These are phyloP conservation scores for pig (Sus scrofa) DNA, from an alignment of 2,113 vertebrate species.

Conservation along the genomic window T2T-Sscrofa CM000821.6:4125501-4126000, in stretches of 20 bases:
- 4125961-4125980: conserved; percentile 43
- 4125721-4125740: conserved; percentile 57
- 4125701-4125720: conserved; percentile 27
- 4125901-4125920: conserved; percentile 48
- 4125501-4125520: background rate
- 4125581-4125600: background rate
- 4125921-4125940: background rate
- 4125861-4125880: conserved; percentile 55
- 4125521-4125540: background rate
- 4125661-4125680: conserved; percentile 17
- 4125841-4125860: conserved; percentile 66
- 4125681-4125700: background rate
- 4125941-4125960: conserved; percentile 68
- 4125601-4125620: conserved; percentile 17
- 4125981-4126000: conserved; percentile 55
- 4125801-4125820: conserved; percentile 47
- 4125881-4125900: conserved; percentile 65
- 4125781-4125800: conserved; percentile 66
- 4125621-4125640: background rate
- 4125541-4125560: background rate
- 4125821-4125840: conserved; percentile 1
- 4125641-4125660: background rate
- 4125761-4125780: conserved; percentile 49
- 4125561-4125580: background rate
- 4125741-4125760: conserved; percentile 25